Conservation (phyloP, 1,140 invertebrate genomes). For the Drosophila navojoa region DNA sequence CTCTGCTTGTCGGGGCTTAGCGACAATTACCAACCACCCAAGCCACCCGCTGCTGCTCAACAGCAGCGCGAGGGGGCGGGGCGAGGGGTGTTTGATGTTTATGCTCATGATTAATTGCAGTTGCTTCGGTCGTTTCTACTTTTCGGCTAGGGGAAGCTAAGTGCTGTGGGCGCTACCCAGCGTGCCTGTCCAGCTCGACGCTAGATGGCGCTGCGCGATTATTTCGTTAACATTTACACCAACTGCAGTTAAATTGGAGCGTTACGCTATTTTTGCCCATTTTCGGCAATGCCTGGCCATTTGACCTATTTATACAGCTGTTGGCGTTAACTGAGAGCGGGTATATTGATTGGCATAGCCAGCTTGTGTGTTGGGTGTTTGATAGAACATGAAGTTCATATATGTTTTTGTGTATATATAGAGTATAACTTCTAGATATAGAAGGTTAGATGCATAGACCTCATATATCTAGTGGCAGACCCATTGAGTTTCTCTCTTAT, state of each 20-base stretch:
- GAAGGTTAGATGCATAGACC: too few relatives aligned
- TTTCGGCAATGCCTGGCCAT: slow-evolving; percentile 19
- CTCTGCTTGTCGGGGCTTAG: neutral
- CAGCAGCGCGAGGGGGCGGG: neutral
- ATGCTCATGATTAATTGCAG: slow-evolving; percentile 45
- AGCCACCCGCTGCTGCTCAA: neutral
- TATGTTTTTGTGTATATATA: too few relatives aligned
- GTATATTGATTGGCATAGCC: neutral
- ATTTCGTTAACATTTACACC: slow-evolving; percentile 75
- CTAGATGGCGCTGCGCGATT: slow-evolving; percentile 63
- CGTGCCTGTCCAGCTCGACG: slow-evolving; percentile 1
- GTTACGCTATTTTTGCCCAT: slow-evolving; percentile 43
- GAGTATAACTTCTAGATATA: too few relatives aligned
- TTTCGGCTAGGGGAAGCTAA: neutral
- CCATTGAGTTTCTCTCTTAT: too few relatives aligned
- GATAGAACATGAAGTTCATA: too few relatives aligned
- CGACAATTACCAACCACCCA: slow-evolving; percentile 1
- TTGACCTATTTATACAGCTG: slow-evolving; percentile 39
- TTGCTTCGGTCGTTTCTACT: slow-evolving; percentile 10
- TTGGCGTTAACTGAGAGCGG: neutral
- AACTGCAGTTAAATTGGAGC: slow-evolving; percentile 64
- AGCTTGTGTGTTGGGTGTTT: too few relatives aligned
- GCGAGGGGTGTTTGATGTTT: slow-evolving; percentile 12
- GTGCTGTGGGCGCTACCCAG: neutral
- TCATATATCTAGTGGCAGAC: too few relatives aligned